Percentiles rank a stretch among this genome's conserved stretches.
Conservation (phyloP, 2,797 vertebrate species). For the Microctenopoma steveboyesi region DNA sequence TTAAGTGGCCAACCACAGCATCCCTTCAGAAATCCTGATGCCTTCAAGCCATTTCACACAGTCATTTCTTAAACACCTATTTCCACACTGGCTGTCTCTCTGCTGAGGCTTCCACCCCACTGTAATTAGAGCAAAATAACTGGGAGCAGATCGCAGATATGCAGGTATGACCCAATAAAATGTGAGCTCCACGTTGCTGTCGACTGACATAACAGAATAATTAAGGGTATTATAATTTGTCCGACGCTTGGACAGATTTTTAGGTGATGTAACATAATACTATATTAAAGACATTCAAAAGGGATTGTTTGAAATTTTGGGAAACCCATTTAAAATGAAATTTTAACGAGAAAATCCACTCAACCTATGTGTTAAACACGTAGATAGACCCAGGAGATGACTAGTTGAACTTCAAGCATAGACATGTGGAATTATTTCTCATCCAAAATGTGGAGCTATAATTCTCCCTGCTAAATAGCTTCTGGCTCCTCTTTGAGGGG, state of each 20-base stretch:
- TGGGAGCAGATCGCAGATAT: conserved; percentile 56
- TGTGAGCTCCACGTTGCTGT: conserved; percentile 25
- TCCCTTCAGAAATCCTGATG: conserved; percentile 53
- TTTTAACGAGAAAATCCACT: not conserved
- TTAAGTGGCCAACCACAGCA: conserved; percentile 54
- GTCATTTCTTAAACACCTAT: conserved; percentile 74
- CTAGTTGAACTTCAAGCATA: not conserved
- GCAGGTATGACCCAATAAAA: conserved; percentile 53
- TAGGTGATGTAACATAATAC: not conserved
- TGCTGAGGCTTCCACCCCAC: conserved; percentile 58
- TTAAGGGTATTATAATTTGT: conserved; percentile 31
- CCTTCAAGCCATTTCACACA: conserved; percentile 58
- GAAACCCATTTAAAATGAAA: too few relatives aligned
- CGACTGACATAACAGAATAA: conserved; percentile 41
- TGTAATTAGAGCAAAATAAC: conserved; percentile 75
- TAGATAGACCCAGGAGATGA: not conserved
- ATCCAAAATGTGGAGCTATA: not conserved
- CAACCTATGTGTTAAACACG: not conserved
- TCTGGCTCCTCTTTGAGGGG: conserved; percentile 2
- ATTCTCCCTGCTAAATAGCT: not conserved
- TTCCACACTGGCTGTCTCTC: conserved; percentile 64
- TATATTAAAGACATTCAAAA: too few relatives aligned
- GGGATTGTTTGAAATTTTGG: too few relatives aligned
- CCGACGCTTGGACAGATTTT: not conserved
- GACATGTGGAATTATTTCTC: not conserved